These are phyloP conservation scores for Seira ritae DNA, from an alignment of 2,888 invertebrate genomes.

Conservation along the genomic window DNA sequence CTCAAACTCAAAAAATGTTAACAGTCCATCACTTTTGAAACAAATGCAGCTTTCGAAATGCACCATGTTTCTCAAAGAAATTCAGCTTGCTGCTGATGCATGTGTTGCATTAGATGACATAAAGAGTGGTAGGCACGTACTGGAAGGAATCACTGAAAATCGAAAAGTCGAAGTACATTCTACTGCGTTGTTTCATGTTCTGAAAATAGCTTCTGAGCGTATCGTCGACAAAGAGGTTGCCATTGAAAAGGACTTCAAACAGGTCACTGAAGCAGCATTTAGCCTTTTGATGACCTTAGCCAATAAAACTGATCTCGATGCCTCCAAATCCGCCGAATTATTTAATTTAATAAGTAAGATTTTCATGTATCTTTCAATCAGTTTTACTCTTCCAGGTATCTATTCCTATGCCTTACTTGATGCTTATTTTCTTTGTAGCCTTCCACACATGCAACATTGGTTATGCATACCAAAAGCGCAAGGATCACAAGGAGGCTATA, in stretches of 20 bases:
- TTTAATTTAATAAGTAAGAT: slow-evolving; percentile 39
- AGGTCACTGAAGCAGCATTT: slow-evolving; percentile 33
- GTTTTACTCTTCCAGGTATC: too few relatives aligned
- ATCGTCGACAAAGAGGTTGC: slow-evolving; percentile 26
- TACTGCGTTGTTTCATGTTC: slow-evolving; percentile 31
- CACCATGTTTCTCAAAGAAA: slow-evolving; percentile 53
- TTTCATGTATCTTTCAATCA: too few relatives aligned
- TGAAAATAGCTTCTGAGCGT: slow-evolving; percentile 27
- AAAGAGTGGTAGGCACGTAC: slow-evolving; percentile 24
- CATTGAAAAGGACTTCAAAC: slow-evolving; percentile 31
- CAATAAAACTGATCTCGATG: slow-evolving; percentile 19
- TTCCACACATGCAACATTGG: slow-evolving; percentile 54
- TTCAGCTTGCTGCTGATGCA: slow-evolving; percentile 48
- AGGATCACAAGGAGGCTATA: slow-evolving; percentile 46
- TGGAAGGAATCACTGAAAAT: slow-evolving; percentile 41
- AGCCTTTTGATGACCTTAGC: slow-evolving; percentile 24
- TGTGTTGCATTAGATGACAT: slow-evolving; percentile 37
- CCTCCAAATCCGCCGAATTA: slow-evolving; percentile 27
- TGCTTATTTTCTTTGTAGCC: slow-evolving; percentile 8
- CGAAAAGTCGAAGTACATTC: slow-evolving; percentile 46
- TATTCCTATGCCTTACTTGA: too few relatives aligned
- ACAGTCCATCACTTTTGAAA: too few relatives aligned
- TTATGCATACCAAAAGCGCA: slow-evolving; percentile 48
- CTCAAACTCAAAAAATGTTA: too few relatives aligned
- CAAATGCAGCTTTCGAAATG: slow-evolving; percentile 9